A percentile compares a stretch with the other conserved stretches of the same genome.
These are phyloP conservation scores for Thripadectes ignobilis DNA, from an alignment of 2,797 vertebrate genomes.

Conservation along the genomic window DNA sequence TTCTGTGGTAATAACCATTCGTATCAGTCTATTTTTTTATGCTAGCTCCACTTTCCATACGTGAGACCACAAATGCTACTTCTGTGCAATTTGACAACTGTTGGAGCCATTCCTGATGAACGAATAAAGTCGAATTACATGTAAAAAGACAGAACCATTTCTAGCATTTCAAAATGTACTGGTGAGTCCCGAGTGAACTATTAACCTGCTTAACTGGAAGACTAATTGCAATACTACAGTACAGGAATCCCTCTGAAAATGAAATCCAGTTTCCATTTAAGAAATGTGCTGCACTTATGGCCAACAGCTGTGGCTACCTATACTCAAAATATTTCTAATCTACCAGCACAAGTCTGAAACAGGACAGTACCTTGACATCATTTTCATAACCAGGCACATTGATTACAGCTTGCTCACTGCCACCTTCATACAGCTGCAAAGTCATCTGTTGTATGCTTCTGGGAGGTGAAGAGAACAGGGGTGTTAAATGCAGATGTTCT, in stretches of 20 bases:
- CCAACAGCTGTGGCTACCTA: background rate
- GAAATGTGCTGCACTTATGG: background rate
- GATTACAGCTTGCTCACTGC: background rate
- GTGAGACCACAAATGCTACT: background rate
- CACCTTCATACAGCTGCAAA: background rate
- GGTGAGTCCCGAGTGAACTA: background rate
- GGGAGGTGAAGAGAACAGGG: background rate
- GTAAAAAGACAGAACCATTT: background rate
- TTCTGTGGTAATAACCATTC: background rate
- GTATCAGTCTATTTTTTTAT: background rate
- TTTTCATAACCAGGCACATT: rapidly evolving
- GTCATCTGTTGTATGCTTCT: background rate
- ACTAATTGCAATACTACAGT: background rate
- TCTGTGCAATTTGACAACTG: background rate
- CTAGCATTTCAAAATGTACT: background rate
- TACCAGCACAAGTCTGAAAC: background rate
- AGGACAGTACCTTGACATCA: background rate
- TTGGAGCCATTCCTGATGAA: background rate
- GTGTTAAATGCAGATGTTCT: background rate
- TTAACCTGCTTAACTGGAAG: background rate
- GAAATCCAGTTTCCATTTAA: background rate
- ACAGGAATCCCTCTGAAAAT: background rate
- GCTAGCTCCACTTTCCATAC: background rate
- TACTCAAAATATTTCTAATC: background rate
- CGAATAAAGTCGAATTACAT: slow-evolving; percentile 18